These are phyloP conservation scores for Parnassius smintheus DNA, from an alignment of 2,888 invertebrate species.

Conservation along the genomic window DNA sequence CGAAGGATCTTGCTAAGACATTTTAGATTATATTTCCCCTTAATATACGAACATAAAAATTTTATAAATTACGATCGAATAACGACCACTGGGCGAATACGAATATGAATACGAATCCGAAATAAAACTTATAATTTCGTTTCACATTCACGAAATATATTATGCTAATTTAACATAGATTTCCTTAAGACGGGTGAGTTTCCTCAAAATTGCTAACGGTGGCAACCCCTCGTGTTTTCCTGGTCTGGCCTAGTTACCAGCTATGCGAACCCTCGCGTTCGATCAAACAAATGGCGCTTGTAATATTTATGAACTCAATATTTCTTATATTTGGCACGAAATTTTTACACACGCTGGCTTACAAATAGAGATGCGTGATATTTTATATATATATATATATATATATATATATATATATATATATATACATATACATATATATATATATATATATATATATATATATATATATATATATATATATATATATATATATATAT, in stretches of 20 bases:
- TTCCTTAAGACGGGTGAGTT: slow-evolving; percentile 11
- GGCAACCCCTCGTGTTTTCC: slow-evolving; percentile 37
- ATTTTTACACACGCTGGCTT: slow-evolving; percentile 28
- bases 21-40: too few relatives aligned
- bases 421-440: too few relatives aligned
- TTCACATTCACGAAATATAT: not conserved
- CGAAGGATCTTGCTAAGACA: too few relatives aligned
- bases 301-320: slow-evolving; percentile 62
- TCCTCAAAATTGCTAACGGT: slow-evolving; percentile 10
- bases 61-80: too few relatives aligned
- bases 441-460: too few relatives aligned
- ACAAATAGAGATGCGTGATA: not conserved
- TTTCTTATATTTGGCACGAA: slow-evolving; percentile 41
- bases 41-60: too few relatives aligned
- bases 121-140: not conserved
- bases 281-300: slow-evolving; percentile 71
- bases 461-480: too few relatives aligned
- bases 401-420: too few relatives aligned
- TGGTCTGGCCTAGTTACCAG: slow-evolving; percentile 52
- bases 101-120: too few relatives aligned
- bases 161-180: slow-evolving; percentile 6
- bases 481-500: too few relatives aligned
- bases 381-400: too few relatives aligned
- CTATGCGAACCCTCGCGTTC: slow-evolving; percentile 50
- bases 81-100: too few relatives aligned